phyloP scores from a whole-genome alignment of 2,888 invertebrate species.

The Cheilosia grossa region DNA sequence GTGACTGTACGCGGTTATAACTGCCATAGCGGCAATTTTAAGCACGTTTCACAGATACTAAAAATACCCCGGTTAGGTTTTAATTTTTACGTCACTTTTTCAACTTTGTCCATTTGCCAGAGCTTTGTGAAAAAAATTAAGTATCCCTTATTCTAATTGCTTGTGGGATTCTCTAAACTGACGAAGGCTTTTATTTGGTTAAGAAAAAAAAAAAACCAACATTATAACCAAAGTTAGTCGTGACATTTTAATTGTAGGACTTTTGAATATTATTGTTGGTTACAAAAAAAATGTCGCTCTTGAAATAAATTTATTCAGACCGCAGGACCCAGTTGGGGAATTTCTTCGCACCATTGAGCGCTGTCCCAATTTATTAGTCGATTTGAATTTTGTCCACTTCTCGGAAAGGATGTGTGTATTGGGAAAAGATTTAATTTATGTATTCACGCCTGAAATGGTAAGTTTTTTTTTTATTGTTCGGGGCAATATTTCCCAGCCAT shows the following conservation, averaged over 20 bases:
- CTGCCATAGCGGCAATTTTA: no score
- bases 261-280: background rate
- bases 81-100: background rate
- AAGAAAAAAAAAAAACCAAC: no score
- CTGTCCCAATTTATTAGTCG: background rate
- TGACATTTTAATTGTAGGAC: background rate
- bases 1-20: no score
- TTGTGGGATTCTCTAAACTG: background rate
- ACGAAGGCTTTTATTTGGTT: background rate
- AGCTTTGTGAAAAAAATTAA: background rate
- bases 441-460: background rate
- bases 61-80: background rate
- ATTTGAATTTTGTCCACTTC: background rate
- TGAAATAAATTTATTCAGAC: background rate
- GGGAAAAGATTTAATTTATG: background rate
- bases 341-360: background rate
- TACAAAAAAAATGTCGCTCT: background rate
- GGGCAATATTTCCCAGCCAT: no score
- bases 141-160: background rate
- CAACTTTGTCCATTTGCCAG: slow-evolving; percentile 1
- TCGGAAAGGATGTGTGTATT: background rate
- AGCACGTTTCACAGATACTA: background rate
- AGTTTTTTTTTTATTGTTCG: background rate
- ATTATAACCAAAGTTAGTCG: background rate
- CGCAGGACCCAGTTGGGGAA: background rate